phyloP scores from a whole-genome alignment of 2,113 vertebrate genomes.

The Hystrix cristata region DNA sequence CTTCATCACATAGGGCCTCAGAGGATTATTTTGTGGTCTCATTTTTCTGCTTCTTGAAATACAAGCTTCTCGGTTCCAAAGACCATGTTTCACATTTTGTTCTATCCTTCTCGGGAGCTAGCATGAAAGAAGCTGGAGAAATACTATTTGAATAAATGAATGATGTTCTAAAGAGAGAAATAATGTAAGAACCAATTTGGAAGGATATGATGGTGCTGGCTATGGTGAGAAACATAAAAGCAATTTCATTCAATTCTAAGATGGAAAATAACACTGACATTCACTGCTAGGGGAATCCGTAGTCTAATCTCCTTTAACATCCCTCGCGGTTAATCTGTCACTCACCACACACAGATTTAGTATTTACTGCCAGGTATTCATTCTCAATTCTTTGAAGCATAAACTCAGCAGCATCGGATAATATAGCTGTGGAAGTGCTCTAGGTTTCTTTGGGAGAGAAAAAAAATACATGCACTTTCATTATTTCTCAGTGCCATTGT shows the following conservation, averaged over 20 bases:
- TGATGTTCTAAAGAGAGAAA: conserved; percentile 56
- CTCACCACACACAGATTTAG: conserved; percentile 84
- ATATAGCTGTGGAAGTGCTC: conserved; percentile 67
- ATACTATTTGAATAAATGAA: conserved; percentile 51
- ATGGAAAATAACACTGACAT: conserved; percentile 82
- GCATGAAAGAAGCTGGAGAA: conserved; percentile 39
- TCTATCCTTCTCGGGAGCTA: neutral
- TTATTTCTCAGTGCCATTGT: conserved; percentile 61
- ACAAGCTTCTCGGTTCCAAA: neutral
- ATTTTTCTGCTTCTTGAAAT: conserved; percentile 62
- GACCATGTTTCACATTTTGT: neutral
- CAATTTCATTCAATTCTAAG: conserved; percentile 77
- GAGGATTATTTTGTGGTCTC: neutral
- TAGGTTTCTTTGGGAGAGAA: conserved; percentile 68
- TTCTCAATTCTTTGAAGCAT: conserved; percentile 84
- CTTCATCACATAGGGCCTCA: neutral
- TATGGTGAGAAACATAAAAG: conserved; percentile 74
- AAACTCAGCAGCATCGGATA: conserved; percentile 78
- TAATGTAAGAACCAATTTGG: conserved; percentile 40
- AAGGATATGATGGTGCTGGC: conserved; percentile 33
- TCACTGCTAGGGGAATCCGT: conserved; percentile 72
- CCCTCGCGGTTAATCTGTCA: conserved; percentile 87
- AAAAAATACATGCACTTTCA: conserved; percentile 52
- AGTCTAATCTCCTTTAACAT: conserved; percentile 83
- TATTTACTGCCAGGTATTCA: conserved; percentile 82